Evolutionary conservation across 2,888 invertebrate species (phyloP).

Genomic region (Callimorpha dominula): DNA sequence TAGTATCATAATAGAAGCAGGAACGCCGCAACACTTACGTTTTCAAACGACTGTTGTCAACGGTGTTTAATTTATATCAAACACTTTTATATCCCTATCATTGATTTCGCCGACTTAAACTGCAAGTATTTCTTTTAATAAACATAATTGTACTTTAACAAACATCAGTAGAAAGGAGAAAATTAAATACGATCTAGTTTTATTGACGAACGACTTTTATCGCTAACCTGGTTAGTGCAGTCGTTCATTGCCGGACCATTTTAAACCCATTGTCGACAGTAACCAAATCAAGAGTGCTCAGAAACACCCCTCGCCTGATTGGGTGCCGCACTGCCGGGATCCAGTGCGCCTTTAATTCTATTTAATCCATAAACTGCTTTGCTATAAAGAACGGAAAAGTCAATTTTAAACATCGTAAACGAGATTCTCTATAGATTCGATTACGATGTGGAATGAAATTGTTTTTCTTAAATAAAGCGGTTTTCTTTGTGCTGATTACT

Average conservation of each 20-base stretch:
- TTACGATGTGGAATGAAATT: slow-evolving; percentile 46
- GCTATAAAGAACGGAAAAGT: slow-evolving; percentile 45
- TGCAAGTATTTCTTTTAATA: neutral
- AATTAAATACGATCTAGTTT: slow-evolving; percentile 58
- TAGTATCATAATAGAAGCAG: neutral
- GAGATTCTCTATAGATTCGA: slow-evolving; percentile 50
- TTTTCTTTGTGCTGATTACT: slow-evolving; percentile 31
- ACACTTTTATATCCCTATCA: neutral
- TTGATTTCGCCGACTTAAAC: neutral
- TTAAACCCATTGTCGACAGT: slow-evolving; percentile 64
- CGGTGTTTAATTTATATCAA: neutral
- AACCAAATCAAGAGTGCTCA: slow-evolving; percentile 58
- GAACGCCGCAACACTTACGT: too few species aligned
- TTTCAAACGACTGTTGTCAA: too few species aligned
- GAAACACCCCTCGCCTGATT: slow-evolving; percentile 53
- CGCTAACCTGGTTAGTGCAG: slow-evolving; percentile 65
- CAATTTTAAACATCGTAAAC: slow-evolving; percentile 49
- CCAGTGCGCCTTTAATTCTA: slow-evolving; percentile 51
- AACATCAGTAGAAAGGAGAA: slow-evolving; percentile 31
- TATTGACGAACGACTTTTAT: slow-evolving; percentile 65
- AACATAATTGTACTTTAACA: slow-evolving; percentile 12
- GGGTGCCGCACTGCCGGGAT: slow-evolving; percentile 54
- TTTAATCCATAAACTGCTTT: slow-evolving; percentile 51
- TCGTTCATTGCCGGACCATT: slow-evolving; percentile 51
- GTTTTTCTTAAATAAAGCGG: slow-evolving; percentile 40